Evolutionary conservation across 2,797 vertebrate genomes (phyloP), one percentile per base, ranked within the genome.

Genomic region (Clarias laeviceps): DNA sequence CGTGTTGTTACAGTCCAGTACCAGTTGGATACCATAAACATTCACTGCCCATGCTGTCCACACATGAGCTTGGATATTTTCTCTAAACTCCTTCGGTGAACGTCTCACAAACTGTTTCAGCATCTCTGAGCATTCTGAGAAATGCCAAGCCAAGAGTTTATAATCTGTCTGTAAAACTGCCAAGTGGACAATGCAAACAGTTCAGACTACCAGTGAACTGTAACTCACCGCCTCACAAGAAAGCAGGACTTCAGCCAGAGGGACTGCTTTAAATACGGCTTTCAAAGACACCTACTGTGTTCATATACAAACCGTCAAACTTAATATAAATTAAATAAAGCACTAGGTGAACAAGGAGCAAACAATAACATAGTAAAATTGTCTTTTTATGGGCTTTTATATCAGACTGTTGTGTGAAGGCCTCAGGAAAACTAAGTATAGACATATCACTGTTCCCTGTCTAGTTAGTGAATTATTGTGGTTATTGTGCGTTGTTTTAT

Each of bases 201-300:
- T 17, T 79, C 78, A 57, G 73, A 32, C 50, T 76, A 8, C 54
- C 73, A 77, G 27, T 77, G 74, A 77, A 77, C 54, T 77, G 74
- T 14, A 77, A 59, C 18, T 77, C 74, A 20, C 54, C 12, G 18
- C 50, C 11, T 77, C 56, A 7, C 29, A 61, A 32, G 56, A 78
- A 77, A 34, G 22, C 74, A 57, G 54, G 54, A 57, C 29, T 32
- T 59, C 18, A 32, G 73, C 73, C 50, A 77, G 29, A 22, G 74
- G 27, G 74, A 22, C 11, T 11, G 9, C 5, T 77, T 77, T 57
- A 77, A 57, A 77, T 77, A 34, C 54, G 17, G 54, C 54, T 59
- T 34, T 57, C 57, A 34, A 61, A 61, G 57, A 78, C 76, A 14
- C 76, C 76, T 61, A 78, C 76, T 61, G 76, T 61, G 57, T 20